Evolutionary conservation across 2,113 vertebrate species (phyloP).

Genomic region (Pedionomus torquatus): DNA sequence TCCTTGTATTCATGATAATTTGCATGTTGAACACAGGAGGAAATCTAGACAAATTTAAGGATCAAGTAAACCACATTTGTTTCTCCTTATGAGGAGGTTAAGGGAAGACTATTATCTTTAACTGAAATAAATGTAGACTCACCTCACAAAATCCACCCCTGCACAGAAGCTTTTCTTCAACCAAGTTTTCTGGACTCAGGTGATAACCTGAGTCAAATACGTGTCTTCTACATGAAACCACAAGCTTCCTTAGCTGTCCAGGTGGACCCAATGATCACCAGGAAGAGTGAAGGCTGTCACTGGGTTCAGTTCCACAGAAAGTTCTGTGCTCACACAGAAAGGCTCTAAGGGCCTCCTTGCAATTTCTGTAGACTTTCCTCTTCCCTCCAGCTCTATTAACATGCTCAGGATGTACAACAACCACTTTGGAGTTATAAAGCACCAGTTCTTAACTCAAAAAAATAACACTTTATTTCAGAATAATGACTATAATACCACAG

Average conservation of each 20-base stretch:
- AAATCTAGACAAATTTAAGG: not conserved
- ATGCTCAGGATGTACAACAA: not conserved
- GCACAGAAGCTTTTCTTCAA: not conserved
- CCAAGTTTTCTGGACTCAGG: not conserved
- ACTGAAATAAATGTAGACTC: not conserved
- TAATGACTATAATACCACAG: not conserved
- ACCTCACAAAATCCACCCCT: not conserved
- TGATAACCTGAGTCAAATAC: not conserved
- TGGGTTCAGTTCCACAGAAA: not conserved
- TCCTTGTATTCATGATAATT: not conserved
- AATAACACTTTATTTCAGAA: constrained; percentile 16
- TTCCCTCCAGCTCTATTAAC: not conserved
- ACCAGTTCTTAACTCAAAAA: constrained; percentile 15
- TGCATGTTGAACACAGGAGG: not conserved
- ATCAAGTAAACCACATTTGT: not conserved
- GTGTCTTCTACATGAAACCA: not conserved
- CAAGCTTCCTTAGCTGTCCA: not conserved
- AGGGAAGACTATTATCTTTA: not conserved
- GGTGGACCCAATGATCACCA: rapidly evolving
- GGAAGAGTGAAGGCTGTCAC: not conserved
- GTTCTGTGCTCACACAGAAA: not conserved
- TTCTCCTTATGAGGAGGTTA: not conserved
- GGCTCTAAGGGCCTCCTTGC: not conserved
- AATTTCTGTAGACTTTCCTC: not conserved
- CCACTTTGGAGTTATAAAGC: not conserved